Percentiles rank a stretch among this genome's conserved stretches.
Conservation (phyloP, 2,797 vertebrate species). For the Mus caroli region DNA sequence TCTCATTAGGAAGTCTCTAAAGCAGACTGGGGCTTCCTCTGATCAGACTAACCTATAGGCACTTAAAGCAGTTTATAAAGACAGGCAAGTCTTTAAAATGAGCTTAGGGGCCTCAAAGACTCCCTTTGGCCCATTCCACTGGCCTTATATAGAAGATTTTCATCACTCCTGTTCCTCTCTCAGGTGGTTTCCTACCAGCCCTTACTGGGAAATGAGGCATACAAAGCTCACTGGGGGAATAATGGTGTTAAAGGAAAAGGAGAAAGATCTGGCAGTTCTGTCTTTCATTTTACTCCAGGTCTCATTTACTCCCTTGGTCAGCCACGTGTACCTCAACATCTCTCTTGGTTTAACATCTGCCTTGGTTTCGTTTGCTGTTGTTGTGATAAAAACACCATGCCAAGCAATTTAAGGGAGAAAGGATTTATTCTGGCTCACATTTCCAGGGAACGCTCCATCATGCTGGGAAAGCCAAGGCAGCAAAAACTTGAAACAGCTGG, state of each 20-base stretch:
- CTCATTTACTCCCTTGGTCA: not conserved
- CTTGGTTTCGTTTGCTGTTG: not conserved
- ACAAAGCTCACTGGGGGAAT: not conserved
- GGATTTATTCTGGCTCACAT: not conserved
- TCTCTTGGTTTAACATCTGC: not conserved
- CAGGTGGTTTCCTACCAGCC: not conserved
- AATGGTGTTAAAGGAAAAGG: not conserved
- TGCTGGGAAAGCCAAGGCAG: not conserved
- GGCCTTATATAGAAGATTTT: not conserved
- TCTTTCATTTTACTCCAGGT: not conserved
- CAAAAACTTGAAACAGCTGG: not conserved
- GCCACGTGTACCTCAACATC: fast-evolving
- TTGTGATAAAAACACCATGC: not conserved
- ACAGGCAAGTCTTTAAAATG: slow-evolving; percentile 56
- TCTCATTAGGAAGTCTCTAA: slow-evolving; percentile 34
- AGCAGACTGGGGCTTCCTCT: not conserved
- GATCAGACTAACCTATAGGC: not conserved
- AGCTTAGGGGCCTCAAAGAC: not conserved
- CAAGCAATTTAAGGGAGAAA: not conserved
- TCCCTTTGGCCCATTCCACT: not conserved
- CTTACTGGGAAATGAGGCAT: not conserved
- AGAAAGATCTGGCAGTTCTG: not conserved
- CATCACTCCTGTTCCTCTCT: not conserved
- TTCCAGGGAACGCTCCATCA: not conserved
- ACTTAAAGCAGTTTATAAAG: slow-evolving; percentile 47